Evolutionary conservation across 2,113 vertebrate genomes (phyloP).

Genomic region (Himantopus leucocephalus): DNA sequence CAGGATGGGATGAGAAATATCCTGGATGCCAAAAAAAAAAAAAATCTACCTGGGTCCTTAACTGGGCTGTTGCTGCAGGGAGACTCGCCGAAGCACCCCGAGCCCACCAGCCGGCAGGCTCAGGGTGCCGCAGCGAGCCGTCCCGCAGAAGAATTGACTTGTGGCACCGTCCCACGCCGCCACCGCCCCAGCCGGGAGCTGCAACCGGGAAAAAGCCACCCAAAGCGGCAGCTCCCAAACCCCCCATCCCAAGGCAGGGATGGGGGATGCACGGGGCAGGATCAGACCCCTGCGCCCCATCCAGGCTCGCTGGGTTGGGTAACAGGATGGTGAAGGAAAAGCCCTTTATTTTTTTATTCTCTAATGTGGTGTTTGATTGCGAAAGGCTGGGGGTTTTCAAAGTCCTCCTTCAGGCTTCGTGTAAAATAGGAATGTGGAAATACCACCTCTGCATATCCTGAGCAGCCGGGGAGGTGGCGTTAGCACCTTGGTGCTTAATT

Average conservation of each 20-base stretch:
- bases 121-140: fast-evolving
- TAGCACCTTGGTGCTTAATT: not conserved
- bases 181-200: no score
- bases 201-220: not conserved
- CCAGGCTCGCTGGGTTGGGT: not conserved
- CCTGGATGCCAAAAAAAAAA: not conserved
- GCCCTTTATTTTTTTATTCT: not conserved
- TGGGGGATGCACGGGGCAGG: not conserved
- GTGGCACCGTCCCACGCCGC: fast-evolving
- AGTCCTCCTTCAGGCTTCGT: not conserved
- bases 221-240: not conserved
- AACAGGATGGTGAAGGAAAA: not conserved
- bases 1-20: not conserved
- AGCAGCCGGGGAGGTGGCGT: not conserved
- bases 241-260: not conserved
- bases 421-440: not conserved
- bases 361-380: not conserved
- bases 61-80: not conserved
- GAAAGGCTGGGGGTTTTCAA: not conserved
- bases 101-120: not conserved
- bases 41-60: not conserved
- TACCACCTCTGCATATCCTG: not conserved
- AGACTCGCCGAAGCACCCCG: not conserved
- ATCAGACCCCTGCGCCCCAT: not conserved
- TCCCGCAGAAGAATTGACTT: not conserved